Conservation (phyloP, 1,140 invertebrate species). For the Aphelenchoides fujianensis region DNA sequence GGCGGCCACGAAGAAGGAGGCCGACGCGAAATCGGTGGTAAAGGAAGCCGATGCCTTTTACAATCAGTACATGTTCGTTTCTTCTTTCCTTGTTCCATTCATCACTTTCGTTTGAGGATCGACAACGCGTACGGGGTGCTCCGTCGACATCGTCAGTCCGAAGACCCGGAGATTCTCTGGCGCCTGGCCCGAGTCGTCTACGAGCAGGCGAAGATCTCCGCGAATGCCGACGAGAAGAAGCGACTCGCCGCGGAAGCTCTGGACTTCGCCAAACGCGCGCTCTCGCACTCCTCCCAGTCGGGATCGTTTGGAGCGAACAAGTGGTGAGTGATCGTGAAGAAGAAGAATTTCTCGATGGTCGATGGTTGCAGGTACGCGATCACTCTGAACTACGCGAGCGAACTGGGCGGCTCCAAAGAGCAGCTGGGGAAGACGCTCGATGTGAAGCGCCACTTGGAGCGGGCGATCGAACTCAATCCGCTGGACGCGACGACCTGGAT, state of each 20-base stretch:
- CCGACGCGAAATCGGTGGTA: slow-evolving; percentile 31
- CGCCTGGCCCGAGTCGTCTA: slow-evolving; percentile 57
- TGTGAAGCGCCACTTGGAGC: slow-evolving; percentile 54
- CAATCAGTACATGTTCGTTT: slow-evolving; percentile 48
- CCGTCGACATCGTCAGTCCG: slow-evolving; percentile 41
- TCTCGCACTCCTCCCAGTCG: slow-evolving; percentile 31
- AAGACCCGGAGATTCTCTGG: slow-evolving; percentile 51
- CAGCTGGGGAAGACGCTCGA: slow-evolving; percentile 45
- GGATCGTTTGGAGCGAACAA: slow-evolving; percentile 60
- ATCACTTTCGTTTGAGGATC: slow-evolving; percentile 22
- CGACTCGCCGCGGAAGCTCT: slow-evolving; percentile 53
- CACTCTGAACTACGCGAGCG: slow-evolving; percentile 56
- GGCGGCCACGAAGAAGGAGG: slow-evolving; percentile 9
- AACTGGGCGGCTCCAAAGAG: slow-evolving; percentile 56
- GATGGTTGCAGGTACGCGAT: slow-evolving; percentile 56
- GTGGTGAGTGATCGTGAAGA: slow-evolving; percentile 38
- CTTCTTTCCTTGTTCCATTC: background rate
- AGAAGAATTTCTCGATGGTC: slow-evolving; percentile 7
- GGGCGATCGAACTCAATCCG: slow-evolving; percentile 55
- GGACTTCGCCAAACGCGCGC: slow-evolving; percentile 46
- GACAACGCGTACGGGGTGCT: slow-evolving; percentile 59
- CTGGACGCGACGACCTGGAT: slow-evolving; percentile 61
- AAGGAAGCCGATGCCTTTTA: slow-evolving; percentile 57
- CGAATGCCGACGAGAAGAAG: slow-evolving; percentile 48
- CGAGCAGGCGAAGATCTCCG: slow-evolving; percentile 53